Evolutionary conservation across 2,797 vertebrate species (phyloP).

Genomic region (Gadopsis marmoratus): DNA sequence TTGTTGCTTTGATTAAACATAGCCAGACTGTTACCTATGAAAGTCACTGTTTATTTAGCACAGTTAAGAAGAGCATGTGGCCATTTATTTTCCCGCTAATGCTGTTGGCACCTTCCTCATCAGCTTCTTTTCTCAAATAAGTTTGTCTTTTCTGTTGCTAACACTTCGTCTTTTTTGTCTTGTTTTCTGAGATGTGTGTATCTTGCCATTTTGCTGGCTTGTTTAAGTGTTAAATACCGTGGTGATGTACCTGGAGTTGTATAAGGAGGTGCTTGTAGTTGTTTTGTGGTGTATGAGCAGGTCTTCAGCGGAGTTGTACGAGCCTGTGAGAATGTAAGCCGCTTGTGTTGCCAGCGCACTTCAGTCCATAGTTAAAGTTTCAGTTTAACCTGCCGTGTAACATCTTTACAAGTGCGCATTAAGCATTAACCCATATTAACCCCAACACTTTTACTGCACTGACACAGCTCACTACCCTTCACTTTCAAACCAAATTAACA

Average conservation of each 20-base stretch:
- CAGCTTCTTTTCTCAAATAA: not conserved
- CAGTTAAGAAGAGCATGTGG: constrained; percentile 9
- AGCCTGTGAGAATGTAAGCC: constrained; percentile 12
- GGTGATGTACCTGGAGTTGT: constrained; percentile 48
- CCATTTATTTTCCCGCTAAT: not conserved
- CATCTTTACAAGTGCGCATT: constrained; percentile 68
- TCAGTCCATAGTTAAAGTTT: constrained; percentile 49
- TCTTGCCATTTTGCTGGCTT: constrained; percentile 19
- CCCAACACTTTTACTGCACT: constrained; percentile 56
- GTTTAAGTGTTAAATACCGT: constrained; percentile 15
- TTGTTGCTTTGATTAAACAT: constrained; percentile 51
- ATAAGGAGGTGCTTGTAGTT: constrained; percentile 38
- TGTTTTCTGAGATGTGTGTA: not conserved
- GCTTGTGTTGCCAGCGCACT: constrained; percentile 23
- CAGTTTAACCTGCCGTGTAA: constrained; percentile 61
- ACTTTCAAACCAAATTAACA: constrained; percentile 64
- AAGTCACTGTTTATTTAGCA: constrained; percentile 28
- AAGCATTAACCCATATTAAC: constrained; percentile 77
- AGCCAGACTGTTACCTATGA: constrained; percentile 40
- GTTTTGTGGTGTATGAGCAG: constrained; percentile 26
- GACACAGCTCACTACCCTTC: constrained; percentile 55
- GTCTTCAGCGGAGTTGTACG: not conserved
- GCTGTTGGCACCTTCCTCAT: not conserved
- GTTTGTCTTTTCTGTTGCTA: not conserved
- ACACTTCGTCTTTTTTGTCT: not conserved